Percentiles rank a stretch among this genome's conserved stretches.
These are phyloP conservation scores for Argyresthia goedartella DNA, from an alignment of 2,888 invertebrate genomes.

Conservation along the genomic window DNA sequence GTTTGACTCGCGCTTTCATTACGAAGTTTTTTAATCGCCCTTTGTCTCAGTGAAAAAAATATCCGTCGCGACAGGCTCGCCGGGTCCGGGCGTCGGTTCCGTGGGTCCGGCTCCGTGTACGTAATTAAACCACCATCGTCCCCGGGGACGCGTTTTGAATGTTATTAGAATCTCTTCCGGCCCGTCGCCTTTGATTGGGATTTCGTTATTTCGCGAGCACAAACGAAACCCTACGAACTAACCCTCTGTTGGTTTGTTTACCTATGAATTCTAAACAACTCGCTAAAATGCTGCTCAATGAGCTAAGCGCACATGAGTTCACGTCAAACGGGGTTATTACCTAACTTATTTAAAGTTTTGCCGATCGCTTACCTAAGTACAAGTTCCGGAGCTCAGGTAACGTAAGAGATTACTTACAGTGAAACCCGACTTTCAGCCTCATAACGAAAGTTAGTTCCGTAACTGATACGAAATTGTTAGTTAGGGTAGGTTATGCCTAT, in stretches of 20 bases:
- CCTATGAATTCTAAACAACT: slow-evolving; percentile 1
- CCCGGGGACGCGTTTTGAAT: slow-evolving; percentile 65
- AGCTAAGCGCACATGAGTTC: background rate
- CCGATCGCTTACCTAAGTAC: background rate
- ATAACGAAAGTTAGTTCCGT: no score
- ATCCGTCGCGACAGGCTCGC: slow-evolving; percentile 52
- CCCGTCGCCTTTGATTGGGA: slow-evolving; percentile 60
- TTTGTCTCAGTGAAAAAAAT: slow-evolving; percentile 59
- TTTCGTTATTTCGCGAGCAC: slow-evolving; percentile 30
- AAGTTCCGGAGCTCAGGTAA: no score
- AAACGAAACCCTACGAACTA: slow-evolving; percentile 21
- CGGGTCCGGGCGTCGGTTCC: slow-evolving; percentile 28
- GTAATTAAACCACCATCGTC: slow-evolving; percentile 67
- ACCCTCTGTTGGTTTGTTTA: slow-evolving; percentile 4
- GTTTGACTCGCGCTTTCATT: slow-evolving; percentile 47
- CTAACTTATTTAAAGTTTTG: background rate
- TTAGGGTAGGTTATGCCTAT: no score
- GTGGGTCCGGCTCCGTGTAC: slow-evolving; percentile 32
- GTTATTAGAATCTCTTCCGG: slow-evolving; percentile 68
- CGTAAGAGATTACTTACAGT: no score
- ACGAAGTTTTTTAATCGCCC: slow-evolving; percentile 68
- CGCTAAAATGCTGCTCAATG: background rate
- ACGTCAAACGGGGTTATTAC: background rate
- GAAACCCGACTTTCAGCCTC: no score
- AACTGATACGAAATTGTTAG: no score